Evolutionary conservation across 37 sponge, comb jelly and placozoan genomes (phyloP).

Genomic region (Oscarella lobularis): DNA sequence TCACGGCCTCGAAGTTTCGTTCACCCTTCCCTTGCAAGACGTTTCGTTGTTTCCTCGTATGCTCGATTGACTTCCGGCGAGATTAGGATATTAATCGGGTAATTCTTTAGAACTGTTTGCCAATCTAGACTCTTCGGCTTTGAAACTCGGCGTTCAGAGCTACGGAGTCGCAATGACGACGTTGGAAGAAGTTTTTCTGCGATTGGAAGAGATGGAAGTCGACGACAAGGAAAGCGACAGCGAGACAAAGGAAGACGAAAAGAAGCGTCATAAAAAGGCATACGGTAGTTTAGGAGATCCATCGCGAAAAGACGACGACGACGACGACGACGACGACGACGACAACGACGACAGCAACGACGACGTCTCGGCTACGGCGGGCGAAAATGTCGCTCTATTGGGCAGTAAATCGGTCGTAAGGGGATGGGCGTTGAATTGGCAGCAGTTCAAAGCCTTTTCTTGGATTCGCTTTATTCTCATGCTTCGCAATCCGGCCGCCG

Average conservation of each 20-base stretch:
- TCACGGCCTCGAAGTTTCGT: neutral
- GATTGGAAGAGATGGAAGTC: neutral
- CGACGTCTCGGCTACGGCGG: no score
- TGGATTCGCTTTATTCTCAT: neutral
- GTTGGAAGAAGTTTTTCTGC: conserved; percentile 7
- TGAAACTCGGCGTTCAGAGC: neutral
- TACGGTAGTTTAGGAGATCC: no score
- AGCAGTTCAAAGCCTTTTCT: neutral
- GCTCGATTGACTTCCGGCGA: no score
- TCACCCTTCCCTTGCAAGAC: neutral
- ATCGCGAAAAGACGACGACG: no score
- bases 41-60: neutral
- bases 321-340: no score
- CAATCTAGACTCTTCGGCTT: neutral
- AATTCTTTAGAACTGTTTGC: neutral
- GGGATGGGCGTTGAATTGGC: neutral
- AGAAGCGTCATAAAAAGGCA: neutral
- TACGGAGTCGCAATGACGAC: conserved; percentile 8
- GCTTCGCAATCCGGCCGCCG: neutral
- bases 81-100: no score
- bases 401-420: no score
- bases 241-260: neutral
- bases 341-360: no score
- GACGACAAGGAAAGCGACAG: neutral
- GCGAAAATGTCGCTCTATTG: neutral